Evolutionary conservation across 1,140 invertebrate genomes (phyloP).

Genomic region (Trichomalopsis sarcophagae): DNA sequence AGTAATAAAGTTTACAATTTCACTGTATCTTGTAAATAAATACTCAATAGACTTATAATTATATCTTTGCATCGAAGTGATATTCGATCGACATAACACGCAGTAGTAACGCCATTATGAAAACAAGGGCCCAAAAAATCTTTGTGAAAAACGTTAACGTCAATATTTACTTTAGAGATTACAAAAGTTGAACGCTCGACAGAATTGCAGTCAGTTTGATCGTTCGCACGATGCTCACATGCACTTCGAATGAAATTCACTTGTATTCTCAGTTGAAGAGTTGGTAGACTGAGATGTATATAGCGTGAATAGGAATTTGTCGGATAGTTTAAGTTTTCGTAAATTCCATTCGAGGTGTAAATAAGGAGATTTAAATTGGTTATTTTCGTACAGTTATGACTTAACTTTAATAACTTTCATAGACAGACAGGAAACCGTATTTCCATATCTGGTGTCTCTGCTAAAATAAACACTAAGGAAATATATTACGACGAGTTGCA

Average conservation of each 20-base stretch:
- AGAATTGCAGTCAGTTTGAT: conserved; percentile 22
- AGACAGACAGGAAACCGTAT: not conserved
- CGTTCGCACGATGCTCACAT: not conserved
- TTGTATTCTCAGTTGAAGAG: not conserved
- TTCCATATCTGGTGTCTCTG: not conserved
- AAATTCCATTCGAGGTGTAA: not conserved
- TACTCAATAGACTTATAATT: conserved; percentile 40
- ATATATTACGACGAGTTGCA: conserved; percentile 12
- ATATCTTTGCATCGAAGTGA: conserved; percentile 40
- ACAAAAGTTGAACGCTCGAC: conserved; percentile 1
- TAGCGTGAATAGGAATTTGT: not conserved
- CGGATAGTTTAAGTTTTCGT: not conserved
- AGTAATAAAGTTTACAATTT: conserved; percentile 48
- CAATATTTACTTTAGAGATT: conserved; percentile 27
- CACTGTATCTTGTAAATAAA: conserved; percentile 45
- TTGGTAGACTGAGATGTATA: not conserved
- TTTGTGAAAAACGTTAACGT: conserved; percentile 30
- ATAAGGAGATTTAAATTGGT: not conserved
- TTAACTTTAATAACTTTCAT: not conserved
- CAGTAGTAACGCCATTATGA: conserved; percentile 23
- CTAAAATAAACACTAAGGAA: not conserved
- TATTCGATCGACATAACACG: conserved; percentile 31
- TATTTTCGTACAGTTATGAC: not conserved
- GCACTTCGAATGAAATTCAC: not conserved
- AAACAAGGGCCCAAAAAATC: conserved; percentile 28